phyloP scores from a whole-genome alignment of 2,113 vertebrate species.

The Triplophysa tibetana region DNA sequence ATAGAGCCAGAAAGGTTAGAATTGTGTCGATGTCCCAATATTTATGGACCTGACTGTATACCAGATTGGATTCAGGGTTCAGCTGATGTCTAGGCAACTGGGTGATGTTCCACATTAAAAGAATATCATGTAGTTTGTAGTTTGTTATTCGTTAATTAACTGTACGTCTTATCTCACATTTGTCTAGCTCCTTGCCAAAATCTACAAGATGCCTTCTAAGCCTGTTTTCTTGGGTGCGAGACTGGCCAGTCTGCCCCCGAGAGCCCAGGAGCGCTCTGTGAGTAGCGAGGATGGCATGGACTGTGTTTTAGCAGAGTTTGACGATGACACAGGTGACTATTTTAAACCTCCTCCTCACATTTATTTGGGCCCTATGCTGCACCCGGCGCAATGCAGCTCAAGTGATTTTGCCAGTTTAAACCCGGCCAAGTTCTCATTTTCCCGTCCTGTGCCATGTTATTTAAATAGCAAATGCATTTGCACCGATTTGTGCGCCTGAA shows the following conservation, averaged over 20 bases:
- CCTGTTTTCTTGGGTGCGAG: slow-evolving; percentile 90
- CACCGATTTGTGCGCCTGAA: no score
- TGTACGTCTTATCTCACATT: not conserved
- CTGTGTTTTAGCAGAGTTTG: slow-evolving; percentile 89
- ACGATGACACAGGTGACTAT: slow-evolving; percentile 87
- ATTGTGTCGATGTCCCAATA: no score
- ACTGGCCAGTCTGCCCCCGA: slow-evolving; percentile 83
- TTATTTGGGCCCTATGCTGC: no score
- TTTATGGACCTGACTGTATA: no score
- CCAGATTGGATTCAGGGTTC: no score
- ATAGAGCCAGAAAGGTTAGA: no score
- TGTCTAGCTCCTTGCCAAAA: slow-evolving; percentile 88
- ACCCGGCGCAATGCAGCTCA: no score
- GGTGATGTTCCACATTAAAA: not conserved
- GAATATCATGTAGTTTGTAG: not conserved
- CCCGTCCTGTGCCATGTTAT: no score
- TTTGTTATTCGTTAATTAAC: not conserved
- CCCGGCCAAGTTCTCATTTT: no score
- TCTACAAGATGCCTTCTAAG: slow-evolving; percentile 96
- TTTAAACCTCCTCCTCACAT: not conserved
- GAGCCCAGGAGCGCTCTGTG: slow-evolving; percentile 81
- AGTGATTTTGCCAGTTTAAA: no score
- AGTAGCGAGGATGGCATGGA: slow-evolving; percentile 92
- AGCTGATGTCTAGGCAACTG: no score
- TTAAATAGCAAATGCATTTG: no score